Evolutionary conservation across 2,888 invertebrate species (phyloP), one percentile per base, ranked within the genome.

Genomic region (Agonopterix heracliana): DNA sequence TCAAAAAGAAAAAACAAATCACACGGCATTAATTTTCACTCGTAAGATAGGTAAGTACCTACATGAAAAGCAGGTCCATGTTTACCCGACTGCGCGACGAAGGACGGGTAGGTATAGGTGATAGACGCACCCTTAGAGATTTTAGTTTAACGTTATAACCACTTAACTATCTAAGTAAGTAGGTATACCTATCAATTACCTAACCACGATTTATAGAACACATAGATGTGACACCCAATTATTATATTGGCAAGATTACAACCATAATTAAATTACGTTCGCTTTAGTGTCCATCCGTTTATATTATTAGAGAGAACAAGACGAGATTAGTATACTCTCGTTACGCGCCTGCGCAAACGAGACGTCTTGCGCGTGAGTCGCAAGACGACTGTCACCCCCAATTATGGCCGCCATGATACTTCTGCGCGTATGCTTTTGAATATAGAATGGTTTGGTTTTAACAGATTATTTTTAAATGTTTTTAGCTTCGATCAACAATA

Each of bases 341-440:
- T 83, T 83, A 83, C 72, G 81, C 80, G 66, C 71, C 70, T 60
- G 56, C 72, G 77, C 81, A 78, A 81, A 81, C 76, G 70, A 78
- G 77, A 65, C 63, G 72, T 72, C 69, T 64, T 63, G 66, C 66
- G 67, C 66, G 63, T 64, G 66, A 71, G 68, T 66, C 66, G 61
- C 67, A 74, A 71, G 72, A 69, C 75, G 78, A 79, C 84, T 86
- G 86, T 87, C 86, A 82, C 59, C 76, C 69, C 69, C 82, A 85
- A 87, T 86, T 86, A 87, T 77, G 80, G 78, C 74, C 57, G 77
- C 77, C 78, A 77, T 75, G 84, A 85, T 74, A 82, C 75, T 77
- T 81, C 71, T 61, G 78, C 80, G 81, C 83, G 76, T 60, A 80
- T 78, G 83, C 75, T 77, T 79, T 81, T 78, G 77, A 78, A 81